Evolutionary conservation across 1,140 invertebrate genomes (phyloP).

Genomic region (Cyphomyrmex costatus): DNA sequence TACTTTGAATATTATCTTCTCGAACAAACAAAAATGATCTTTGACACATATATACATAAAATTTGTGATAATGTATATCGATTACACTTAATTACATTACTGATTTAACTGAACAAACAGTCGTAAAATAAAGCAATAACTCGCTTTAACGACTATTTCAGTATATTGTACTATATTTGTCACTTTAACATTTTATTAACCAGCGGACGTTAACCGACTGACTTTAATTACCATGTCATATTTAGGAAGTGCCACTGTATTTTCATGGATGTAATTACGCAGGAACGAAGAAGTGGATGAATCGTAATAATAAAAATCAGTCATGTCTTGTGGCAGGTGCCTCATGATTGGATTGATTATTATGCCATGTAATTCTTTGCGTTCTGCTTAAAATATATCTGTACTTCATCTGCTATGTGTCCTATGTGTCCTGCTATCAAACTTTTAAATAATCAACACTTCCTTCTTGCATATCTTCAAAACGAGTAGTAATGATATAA

Average conservation of each 20-base stretch:
- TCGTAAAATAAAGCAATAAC: slow-evolving; percentile 16
- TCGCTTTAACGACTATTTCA: neutral
- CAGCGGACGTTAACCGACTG: slow-evolving; percentile 5
- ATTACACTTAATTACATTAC: neutral
- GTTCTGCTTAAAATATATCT: slow-evolving; percentile 14
- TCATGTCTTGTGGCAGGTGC: slow-evolving; percentile 66
- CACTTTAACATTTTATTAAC: slow-evolving; percentile 40
- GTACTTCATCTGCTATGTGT: neutral
- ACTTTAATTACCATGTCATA: slow-evolving; percentile 16
- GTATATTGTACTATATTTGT: slow-evolving; percentile 5
- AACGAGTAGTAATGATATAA: neutral
- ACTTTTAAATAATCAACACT: neutral
- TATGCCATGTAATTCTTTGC: slow-evolving; percentile 22
- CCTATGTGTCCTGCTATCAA: too few relatives aligned
- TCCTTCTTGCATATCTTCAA: neutral
- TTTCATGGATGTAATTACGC: slow-evolving; percentile 44
- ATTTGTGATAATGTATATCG: neutral
- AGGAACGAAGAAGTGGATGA: slow-evolving; percentile 26
- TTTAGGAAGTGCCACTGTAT: slow-evolving; percentile 10
- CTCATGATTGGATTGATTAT: slow-evolving; percentile 65
- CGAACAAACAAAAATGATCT: neutral
- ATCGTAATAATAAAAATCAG: slow-evolving; percentile 72
- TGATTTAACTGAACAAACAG: neutral
- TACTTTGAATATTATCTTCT: neutral
- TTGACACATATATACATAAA: neutral